These are phyloP conservation scores for Homarus gammarus DNA, from an alignment of 2,888 invertebrate species.

Conservation along the genomic window DNA sequence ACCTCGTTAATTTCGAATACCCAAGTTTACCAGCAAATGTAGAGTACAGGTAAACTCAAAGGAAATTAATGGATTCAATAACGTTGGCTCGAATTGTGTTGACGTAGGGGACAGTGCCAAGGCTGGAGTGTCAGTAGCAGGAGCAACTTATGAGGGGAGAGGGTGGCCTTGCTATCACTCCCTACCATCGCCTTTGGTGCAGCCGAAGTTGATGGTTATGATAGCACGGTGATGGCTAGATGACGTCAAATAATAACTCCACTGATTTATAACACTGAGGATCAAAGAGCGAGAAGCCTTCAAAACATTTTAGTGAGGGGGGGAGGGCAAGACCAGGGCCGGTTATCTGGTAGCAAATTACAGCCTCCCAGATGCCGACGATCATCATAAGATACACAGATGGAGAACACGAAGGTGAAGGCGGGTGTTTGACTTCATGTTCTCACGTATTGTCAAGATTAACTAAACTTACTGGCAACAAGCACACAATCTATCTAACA, in stretches of 20 bases:
- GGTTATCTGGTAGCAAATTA: neutral
- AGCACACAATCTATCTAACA: too few relatives aligned
- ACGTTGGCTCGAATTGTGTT: too few relatives aligned
- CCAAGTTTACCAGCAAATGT: neutral
- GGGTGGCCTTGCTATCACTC: neutral
- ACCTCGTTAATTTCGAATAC: neutral
- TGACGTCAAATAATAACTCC: conserved; percentile 1
- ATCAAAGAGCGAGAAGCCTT: neutral
- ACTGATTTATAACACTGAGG: neutral
- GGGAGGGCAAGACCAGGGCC: neutral
- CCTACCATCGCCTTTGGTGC: neutral
- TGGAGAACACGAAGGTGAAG: too few relatives aligned
- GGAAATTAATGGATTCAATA: too few relatives aligned
- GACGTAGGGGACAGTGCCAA: too few relatives aligned
- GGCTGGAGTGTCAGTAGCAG: too few relatives aligned
- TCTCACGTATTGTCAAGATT: too few relatives aligned
- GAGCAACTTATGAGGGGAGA: neutral
- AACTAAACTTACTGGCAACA: too few relatives aligned
- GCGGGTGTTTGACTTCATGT: too few relatives aligned
- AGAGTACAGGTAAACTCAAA: neutral
- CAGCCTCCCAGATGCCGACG: neutral
- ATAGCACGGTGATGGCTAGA: neutral
- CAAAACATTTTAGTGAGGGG: neutral
- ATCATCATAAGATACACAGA: too few relatives aligned
- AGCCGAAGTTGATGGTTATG: neutral